Evolutionary conservation across 2,797 vertebrate species (phyloP), one percentile per base, ranked within the genome.

Genomic region (Pitangus sulphuratus): DNA sequence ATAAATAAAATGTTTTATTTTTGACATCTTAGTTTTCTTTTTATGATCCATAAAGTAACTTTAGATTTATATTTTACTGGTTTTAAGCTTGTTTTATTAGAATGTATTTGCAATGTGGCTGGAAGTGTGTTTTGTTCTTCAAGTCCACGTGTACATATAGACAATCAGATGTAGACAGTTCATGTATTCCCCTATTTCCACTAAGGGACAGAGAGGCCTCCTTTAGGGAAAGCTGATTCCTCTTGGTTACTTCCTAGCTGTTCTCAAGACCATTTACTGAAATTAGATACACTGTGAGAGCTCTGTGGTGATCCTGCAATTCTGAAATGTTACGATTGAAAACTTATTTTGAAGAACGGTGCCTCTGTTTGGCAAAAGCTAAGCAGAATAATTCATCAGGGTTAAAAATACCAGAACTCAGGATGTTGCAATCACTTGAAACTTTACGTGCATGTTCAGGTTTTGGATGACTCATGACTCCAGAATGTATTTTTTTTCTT

Each of bases 371-470:
- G 53, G 44, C 47, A 87, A 72, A 72, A 87, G 5, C 47, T 51
- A 44, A 48, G 31, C 25, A 70, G 18, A 84, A 24, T 50, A 72
- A 65, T 77, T 57, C 14, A 65, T 4, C 1, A 0, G 15, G 3
- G 24, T 78, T 90, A 76, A 82, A 94, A 89, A 57, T 51, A 47
- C 6, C 7, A 51, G 35, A 58, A 31, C 9, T 72, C 24, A 69
- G n/a, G 25, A 19, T 79, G 30, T 50, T 72, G 33, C 40, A 28
- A 44, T 64, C 44, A 26, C 19, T 61, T 78, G 24, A 84, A 79
- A 72, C 21, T n/a, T 28, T 14, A 50, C 1, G 0, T 54, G 21
- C 12, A 1, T 45, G 50, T 39, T 72, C n/a, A 42, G 4, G 13
- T 84, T 39, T 65, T 33, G 30, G 6, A 17, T 84, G n/a, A 70